Base-by-base conservation (phyloP, 1,140 invertebrate species). In the Pseudobourletiella spinata region DNA sequence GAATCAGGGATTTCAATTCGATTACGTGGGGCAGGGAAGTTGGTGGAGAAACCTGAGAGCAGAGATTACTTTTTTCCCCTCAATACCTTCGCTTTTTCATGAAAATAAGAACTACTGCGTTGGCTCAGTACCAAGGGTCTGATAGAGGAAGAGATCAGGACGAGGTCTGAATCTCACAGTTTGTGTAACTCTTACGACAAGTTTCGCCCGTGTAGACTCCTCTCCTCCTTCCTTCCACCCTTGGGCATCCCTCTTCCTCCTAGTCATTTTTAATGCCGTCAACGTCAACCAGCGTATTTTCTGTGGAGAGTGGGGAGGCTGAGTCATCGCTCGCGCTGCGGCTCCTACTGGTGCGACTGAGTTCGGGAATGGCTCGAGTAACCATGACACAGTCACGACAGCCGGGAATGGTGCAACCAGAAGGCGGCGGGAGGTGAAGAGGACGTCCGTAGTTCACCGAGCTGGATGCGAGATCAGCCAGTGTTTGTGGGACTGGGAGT, bases 401-500 rank as follows among this genome's bases (percentile, higher is more conserved):
- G 0, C 67, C 67, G 1, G 62, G 32, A 56, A 69, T 66, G 0
- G 64, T 69, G 29, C 67, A 69, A n/a, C 64, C 62, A 2, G 64
- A 50, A 15, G 64, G 59, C 14, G 62, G 52, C 3, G 62, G 64
- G 3, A 66, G 44, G 30, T 66, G 61, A 29, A 66, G 57, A 16
- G 67, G 62, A 28, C 62, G 18, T 2, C 16, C 25, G 30, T 66
- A 56, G 25, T 32, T 55, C 1, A 20, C 3, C 16, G 28, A 15
- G 1, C 4, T 15, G 1, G 56, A 52, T 2, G 62, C 22, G 2
- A 62, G 18, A 6, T 68, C 56, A 20, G 51, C 18, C 25, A 62
- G 35, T 26, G 58, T 58, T 20, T 15, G 11, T 6, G 3, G n/a
- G 3, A n/a, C 39, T 2, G 39, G 25, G 2, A 18, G 43, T 15